phyloP scores from a whole-genome alignment of 2,797 vertebrate genomes.

The Clamator glandarius region DNA sequence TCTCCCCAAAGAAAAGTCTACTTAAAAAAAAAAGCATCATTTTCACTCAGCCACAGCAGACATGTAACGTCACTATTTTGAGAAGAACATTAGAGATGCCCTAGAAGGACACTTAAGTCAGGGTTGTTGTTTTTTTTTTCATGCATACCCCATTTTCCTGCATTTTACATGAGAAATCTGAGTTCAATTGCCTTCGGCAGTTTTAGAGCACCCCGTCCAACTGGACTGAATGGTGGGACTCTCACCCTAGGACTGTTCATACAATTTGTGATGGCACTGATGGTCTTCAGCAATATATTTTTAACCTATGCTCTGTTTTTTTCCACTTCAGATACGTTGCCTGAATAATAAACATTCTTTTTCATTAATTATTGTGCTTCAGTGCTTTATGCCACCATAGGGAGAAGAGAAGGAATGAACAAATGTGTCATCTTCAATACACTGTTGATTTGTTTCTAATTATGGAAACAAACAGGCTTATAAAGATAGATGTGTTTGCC shows the following conservation, averaged over 20 bases:
- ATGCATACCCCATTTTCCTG: neutral
- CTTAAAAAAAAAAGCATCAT: fast-evolving
- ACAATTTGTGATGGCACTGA: neutral
- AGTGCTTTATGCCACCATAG: constrained; percentile 26
- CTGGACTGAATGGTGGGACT: neutral
- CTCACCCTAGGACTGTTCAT: neutral
- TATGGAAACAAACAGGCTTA: constrained; percentile 58
- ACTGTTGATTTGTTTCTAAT: constrained; percentile 49
- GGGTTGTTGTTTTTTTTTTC: neutral
- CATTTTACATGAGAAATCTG: neutral
- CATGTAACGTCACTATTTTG: neutral
- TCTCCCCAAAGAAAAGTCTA: neutral
- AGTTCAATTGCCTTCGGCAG: constrained; percentile 11
- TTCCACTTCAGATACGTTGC: neutral
- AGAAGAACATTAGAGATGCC: neutral
- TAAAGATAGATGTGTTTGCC: constrained; percentile 28
- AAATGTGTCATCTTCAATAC: constrained; percentile 52
- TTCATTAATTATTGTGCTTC: constrained; percentile 53
- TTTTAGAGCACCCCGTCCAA: constrained; percentile 19
- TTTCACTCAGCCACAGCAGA: neutral
- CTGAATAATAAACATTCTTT: constrained; percentile 44
- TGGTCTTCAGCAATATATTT: constrained; percentile 1
- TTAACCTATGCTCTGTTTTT: neutral
- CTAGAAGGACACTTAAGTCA: neutral
- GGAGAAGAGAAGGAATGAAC: constrained; percentile 40